Base-by-base conservation (phyloP, 2,113 vertebrate species). In the Sylvia atricapilla region DNA sequence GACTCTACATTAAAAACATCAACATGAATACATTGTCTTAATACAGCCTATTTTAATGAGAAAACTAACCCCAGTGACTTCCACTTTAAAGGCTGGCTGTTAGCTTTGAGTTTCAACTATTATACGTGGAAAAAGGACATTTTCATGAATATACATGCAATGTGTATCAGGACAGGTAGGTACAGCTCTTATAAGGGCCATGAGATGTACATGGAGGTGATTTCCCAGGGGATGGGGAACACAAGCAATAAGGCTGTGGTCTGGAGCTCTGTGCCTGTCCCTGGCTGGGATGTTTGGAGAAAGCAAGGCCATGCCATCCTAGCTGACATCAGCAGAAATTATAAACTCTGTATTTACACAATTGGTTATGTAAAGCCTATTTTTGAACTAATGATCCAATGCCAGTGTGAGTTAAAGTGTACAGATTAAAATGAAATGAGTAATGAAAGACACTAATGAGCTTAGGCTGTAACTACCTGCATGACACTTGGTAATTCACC, bases 211-310 rank as follows among this genome's bases (percentile, higher is more conserved):
- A 5, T 0, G 63, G 44, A 37, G 39, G 55, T 11, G 60, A 81
- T 44, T 24, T 68, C 33, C 59, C 16, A 12, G 35, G n/a, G 23
- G 31, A 25, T 46, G 49, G 27, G 74, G 53, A 68, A 27, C 2
- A 14, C 0, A 8, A 86, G 52, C 37, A 44, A 10, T 7, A 25
- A 6, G 0, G 15, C 44, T 50, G 31, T 23, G 35, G 6, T n/a
- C 53, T 79, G 67, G 67, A 68, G 41, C 9, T 39, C 22, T 39
- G 46, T 20, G 22, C 47, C 18, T 44, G 46, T 22, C n/a, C 47
- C 47, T 39, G 43, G 20, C 5, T 19, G 47, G 35, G 33, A 56
- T 41, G 44, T 31, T 44, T 13, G 6, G 28, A 31, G 67, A 68
- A 20, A 63, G 17, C 31, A 14, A 22, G 73, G 79, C 81, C 0